These are phyloP conservation scores for Tetrapedia diversipes DNA, from an alignment of 2,888 invertebrate species.

Conservation along the genomic window DNA sequence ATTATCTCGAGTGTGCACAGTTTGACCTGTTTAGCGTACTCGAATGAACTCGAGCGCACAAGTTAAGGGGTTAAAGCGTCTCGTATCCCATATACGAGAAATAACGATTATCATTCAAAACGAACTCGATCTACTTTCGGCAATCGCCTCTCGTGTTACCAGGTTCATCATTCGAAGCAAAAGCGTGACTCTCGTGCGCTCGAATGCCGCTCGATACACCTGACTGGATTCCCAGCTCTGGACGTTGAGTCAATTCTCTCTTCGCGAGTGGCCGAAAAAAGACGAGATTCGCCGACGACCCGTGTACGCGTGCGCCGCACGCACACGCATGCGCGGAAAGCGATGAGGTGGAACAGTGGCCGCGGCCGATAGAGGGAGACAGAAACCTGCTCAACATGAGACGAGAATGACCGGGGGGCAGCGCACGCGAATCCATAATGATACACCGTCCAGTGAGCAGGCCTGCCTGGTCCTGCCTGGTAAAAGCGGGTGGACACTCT, in stretches of 20 bases:
- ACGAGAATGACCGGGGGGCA: slow-evolving; percentile 79
- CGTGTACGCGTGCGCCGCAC: slow-evolving; percentile 41
- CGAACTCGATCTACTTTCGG: no score
- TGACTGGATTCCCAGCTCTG: slow-evolving; percentile 52
- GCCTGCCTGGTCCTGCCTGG: slow-evolving; percentile 47
- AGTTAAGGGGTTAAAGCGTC: no score
- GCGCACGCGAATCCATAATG: slow-evolving; percentile 80
- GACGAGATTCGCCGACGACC: slow-evolving; percentile 27
- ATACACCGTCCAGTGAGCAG: slow-evolving; percentile 69
- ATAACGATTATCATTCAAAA: no score
- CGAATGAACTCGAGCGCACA: no score
- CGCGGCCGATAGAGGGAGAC: slow-evolving; percentile 30
- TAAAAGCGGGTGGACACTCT: slow-evolving; percentile 67
- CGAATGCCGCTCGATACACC: slow-evolving; percentile 62
- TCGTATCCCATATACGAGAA: no score
- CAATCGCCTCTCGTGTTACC: background rate
- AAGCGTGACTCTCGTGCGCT: slow-evolving; percentile 42
- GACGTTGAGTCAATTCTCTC: slow-evolving; percentile 64
- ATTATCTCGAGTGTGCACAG: no score
- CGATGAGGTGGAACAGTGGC: slow-evolving; percentile 27
- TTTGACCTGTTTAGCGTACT: no score
- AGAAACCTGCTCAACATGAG: slow-evolving; percentile 69
- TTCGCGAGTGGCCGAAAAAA: slow-evolving; percentile 64
- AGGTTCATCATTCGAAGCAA: slow-evolving; percentile 13
- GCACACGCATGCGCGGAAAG: slow-evolving; percentile 35